Evolutionary conservation across 2,797 vertebrate species (phyloP), one percentile per base, ranked within the genome.

Genomic region (Enteromius afrohamiltoni): DNA sequence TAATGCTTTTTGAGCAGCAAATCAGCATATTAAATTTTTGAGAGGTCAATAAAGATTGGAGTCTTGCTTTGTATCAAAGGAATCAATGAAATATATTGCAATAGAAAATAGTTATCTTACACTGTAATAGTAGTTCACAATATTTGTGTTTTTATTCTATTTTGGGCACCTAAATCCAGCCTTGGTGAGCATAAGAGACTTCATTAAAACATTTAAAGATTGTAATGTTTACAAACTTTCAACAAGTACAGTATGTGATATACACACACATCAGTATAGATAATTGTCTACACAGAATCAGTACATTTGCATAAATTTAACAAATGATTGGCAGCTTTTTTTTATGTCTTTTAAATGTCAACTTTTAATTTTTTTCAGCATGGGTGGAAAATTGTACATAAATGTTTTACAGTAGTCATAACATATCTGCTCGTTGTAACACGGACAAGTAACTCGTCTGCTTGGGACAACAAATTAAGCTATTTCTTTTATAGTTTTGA

Each of bases 351-450:
- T 74, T 17, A 64, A 51, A 64, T 51, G 70, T 74, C 17, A 14
- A 31, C 17, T 62, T 82, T 37, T 64, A 19, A 37, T 74, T 31
- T 31, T 11, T 45, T 62, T 34, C 26, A 81, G 40, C 55, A 74
- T 51, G 55, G 55, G 7, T 64, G 40, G 14, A 81, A 42, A 80
- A 58, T 65, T 40, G 6, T 65, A 65, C 69, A 64, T n/a, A 60
- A 40, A 34, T 26, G 62, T 77, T 47, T 62, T 71, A 62, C 68
- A 80, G 79, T 58, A 80, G 68, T 37, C 29, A 69, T 31, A 17
- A 81, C 45, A 26, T 70, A 71, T 4, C 31, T 62, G 77, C 45
- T 79, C 34, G 14, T 21, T 79, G 45, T 37, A 53, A 68, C 40
- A 49, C 49, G 19, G 21, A 47, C 17, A 6, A 55, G 37, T 71